These are phyloP conservation scores for Papilio glaucus DNA, from an alignment of 1,140 invertebrate genomes.

Conservation along the genomic window DNA sequence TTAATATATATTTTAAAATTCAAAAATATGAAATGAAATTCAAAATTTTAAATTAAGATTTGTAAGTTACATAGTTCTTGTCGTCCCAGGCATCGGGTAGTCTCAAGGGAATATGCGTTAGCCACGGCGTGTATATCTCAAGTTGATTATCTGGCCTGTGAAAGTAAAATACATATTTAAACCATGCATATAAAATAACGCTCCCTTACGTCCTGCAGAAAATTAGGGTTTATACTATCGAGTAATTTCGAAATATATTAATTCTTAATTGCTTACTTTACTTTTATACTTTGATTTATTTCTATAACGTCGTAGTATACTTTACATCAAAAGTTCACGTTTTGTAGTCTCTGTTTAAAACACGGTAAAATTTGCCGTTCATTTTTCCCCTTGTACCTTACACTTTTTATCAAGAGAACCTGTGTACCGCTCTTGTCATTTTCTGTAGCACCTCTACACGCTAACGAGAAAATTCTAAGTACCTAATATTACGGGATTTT, in stretches of 20 bases:
- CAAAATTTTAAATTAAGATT: slow-evolving; percentile 25
- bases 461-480: neutral
- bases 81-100: slow-evolving; percentile 71
- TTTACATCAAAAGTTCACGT: neutral
- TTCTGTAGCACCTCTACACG: neutral
- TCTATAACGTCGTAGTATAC: neutral
- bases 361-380: neutral
- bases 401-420: slow-evolving; percentile 1
- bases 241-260: too few species aligned
- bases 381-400: neutral
- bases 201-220: too few species aligned
- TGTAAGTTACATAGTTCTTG: slow-evolving; percentile 52
- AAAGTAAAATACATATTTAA: slow-evolving; percentile 31
- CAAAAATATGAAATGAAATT: slow-evolving; percentile 14
- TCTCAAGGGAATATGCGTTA: slow-evolving; percentile 57
- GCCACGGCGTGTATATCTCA: slow-evolving; percentile 75
- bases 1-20: slow-evolving; percentile 13
- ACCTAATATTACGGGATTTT: too few species aligned
- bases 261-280: too few species aligned
- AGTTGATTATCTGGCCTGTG: slow-evolving; percentile 72
- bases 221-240: too few species aligned
- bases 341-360: neutral
- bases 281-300: too few species aligned
- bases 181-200: neutral
- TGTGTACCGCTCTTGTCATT: neutral